These are phyloP conservation scores for Chorisops tibialis DNA, from an alignment of 2,888 invertebrate species.

Conservation along the genomic window DNA sequence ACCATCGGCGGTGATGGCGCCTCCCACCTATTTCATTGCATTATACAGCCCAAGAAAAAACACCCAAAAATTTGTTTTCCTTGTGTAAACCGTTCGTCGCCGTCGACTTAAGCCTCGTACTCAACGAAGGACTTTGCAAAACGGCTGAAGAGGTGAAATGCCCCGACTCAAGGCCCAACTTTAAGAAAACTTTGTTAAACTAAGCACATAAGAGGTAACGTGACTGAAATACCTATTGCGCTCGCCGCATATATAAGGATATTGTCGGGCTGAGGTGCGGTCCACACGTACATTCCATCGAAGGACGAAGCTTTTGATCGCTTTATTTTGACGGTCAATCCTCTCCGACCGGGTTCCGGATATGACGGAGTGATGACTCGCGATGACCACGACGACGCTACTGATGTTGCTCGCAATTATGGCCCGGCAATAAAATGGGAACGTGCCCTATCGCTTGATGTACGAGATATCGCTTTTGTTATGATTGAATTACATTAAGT, in stretches of 20 bases:
- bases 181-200: constrained; percentile 31
- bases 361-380: neutral
- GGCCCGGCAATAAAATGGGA: constrained; percentile 26
- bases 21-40: neutral
- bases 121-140: constrained; percentile 1
- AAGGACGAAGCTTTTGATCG: constrained; percentile 19
- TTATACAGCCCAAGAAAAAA: neutral
- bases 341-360: constrained; percentile 3
- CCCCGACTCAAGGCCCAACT: constrained; percentile 15
- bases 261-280: constrained; percentile 1
- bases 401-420: constrained; percentile 25
- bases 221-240: constrained; percentile 29
- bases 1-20: neutral
- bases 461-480: constrained; percentile 28
- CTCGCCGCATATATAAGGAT: constrained; percentile 10
- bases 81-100: neutral
- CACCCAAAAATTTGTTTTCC: neutral
- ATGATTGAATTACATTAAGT: constrained; percentile 32
- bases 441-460: constrained; percentile 28
- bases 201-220: constrained; percentile 33
- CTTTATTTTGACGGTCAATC: constrained; percentile 27
- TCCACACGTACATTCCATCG: constrained; percentile 20
- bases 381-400: neutral
- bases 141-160: constrained; percentile 24
- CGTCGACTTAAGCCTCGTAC: neutral